A percentile compares a stretch with the other conserved stretches of the same genome.
Evolutionary conservation across 2,113 vertebrate species (phyloP).

Genomic region (Phyllopteryx taeniolatus): DNA sequence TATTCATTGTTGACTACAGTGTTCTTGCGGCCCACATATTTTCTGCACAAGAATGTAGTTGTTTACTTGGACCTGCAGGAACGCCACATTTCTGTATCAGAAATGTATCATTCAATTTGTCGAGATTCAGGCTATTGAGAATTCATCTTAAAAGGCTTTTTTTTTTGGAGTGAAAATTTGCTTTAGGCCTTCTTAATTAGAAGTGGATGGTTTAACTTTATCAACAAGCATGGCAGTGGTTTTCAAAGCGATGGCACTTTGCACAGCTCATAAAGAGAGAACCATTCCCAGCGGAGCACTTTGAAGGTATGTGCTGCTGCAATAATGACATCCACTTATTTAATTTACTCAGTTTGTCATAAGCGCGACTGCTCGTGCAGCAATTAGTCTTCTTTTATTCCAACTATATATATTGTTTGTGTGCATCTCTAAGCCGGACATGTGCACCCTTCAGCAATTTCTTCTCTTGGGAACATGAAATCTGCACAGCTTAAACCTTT

Average conservation of each 20-base stretch:
- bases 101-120: neutral
- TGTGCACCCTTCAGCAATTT: neutral
- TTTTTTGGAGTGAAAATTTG: neutral
- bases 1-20: too few relatives aligned
- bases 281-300: conserved; percentile 30
- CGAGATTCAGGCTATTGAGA: conserved; percentile 14
- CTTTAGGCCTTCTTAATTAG: conserved; percentile 44
- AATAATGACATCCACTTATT: conserved; percentile 42
- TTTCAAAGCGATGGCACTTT: conserved; percentile 58
- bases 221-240: conserved; percentile 27
- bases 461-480: neutral
- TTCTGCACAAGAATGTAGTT: too few relatives aligned
- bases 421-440: conserved; percentile 2
- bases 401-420: conserved; percentile 4
- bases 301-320: conserved; percentile 25
- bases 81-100: neutral
- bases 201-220: conserved; percentile 40
- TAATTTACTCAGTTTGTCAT: conserved; percentile 27
- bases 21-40: too few relatives aligned
- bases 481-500: conserved; percentile 3
- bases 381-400: conserved; percentile 14
- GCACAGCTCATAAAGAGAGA: conserved; percentile 30
- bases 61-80: too few relatives aligned
- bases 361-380: neutral
- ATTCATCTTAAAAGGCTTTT: conserved; percentile 17